Evolutionary conservation across 2,888 invertebrate genomes (phyloP), one percentile per base, ranked within the genome.

Genomic region (Parasteatoda lunata): DNA sequence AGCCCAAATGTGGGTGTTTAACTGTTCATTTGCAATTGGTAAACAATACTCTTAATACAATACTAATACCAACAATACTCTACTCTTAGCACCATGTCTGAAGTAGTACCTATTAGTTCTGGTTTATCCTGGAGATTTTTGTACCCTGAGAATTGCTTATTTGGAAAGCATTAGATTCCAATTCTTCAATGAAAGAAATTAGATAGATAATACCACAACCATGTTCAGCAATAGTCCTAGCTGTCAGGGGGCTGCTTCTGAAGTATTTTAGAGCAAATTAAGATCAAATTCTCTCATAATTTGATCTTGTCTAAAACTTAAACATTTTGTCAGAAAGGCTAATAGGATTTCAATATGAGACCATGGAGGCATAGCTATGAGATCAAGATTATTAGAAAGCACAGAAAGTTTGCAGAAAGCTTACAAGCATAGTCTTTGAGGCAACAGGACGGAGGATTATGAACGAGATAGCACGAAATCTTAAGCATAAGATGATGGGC

Each of bases 71-170:
- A n/a, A n/a, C n/a, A n/a, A n/a, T n/a, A n/a, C n/a, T n/a, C 98
- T 51, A 98, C 97, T 89, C 99, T 95, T 88, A 99, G 94, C 91
- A 99, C 93, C 99, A 99, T 99, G 93, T 99, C 99, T 92, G 99
- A 94, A 92, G 98, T 98, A 83, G 99, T 99, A 90, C 99, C 99
- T 98, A 99, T 98, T 89, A 97, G 96, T 93, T 99, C 99, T 3
- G 99, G 98, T 94, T 98, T 98, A 92, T 98, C 98, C 72, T 98
- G 95, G 90, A 99, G 94, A 91, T 97, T 97, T 95, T 95, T 91
- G 98, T 96, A 90, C 98, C 98, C 92, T 98, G 98, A 92, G 96
- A 96, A 93, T 97, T 98, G 90, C 97, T 98, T 88, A 98, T 97
- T 90, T 96, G 96, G 91, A 98, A 93, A 88, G 98, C 98, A 91